Conservation (phyloP, 2,888 invertebrate species). For the Pterostichus niger region DNA sequence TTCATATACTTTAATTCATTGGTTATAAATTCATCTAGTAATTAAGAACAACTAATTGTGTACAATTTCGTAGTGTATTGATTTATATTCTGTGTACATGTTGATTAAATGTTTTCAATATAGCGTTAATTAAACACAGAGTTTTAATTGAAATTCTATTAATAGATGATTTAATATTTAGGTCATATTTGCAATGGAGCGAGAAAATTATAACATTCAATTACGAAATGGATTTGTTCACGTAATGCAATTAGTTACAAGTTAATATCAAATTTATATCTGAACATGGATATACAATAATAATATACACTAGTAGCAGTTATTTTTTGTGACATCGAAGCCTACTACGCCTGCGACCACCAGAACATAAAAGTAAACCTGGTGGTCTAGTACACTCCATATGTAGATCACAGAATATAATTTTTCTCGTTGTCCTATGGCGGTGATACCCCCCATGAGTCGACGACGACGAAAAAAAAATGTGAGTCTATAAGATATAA, state of each 20-base stretch:
- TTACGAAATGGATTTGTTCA: constrained; percentile 18
- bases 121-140: constrained; percentile 33
- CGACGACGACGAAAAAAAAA: too few species aligned
- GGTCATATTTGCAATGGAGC: constrained; percentile 26
- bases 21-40: neutral
- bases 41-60: neutral
- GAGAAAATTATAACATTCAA: constrained; percentile 1
- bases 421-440: too few species aligned
- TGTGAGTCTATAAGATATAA: too few species aligned
- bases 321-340: neutral
- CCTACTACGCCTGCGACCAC: neutral
- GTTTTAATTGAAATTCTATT: constrained; percentile 49
- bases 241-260: neutral
- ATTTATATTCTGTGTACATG: constrained; percentile 31
- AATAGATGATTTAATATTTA: constrained; percentile 36
- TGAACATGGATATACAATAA: neutral
- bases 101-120: constrained; percentile 42
- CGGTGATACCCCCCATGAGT: too few species aligned
- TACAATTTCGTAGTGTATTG: constrained; percentile 9
- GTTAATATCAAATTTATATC: neutral
- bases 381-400: too few species aligned
- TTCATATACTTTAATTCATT: neutral
- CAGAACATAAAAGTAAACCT: too few species aligned
- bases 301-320: too few species aligned
- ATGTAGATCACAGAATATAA: too few species aligned